These are phyloP conservation scores for Poliocrania exsul DNA, from an alignment of 2,797 vertebrate genomes.

Conservation along the genomic window DNA sequence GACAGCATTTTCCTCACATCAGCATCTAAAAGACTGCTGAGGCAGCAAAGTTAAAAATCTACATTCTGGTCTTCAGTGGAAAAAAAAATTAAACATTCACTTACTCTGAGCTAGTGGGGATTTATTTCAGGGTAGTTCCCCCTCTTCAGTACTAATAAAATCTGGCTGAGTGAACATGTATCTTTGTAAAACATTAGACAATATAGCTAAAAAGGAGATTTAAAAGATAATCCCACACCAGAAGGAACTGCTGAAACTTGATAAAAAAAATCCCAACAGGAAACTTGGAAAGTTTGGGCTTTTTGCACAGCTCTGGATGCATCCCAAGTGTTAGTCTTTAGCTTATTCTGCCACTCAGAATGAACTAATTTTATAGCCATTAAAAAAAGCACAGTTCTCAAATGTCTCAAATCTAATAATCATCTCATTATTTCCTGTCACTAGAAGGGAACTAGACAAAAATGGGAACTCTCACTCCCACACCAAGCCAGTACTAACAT, in stretches of 20 bases:
- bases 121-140: constrained; percentile 4
- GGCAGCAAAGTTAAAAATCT: constrained; percentile 35
- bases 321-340: neutral
- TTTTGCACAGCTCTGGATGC: neutral
- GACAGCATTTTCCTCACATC: constrained; percentile 33
- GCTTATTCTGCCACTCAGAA: neutral
- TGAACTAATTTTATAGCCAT: neutral
- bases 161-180: neutral
- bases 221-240: neutral
- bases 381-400: neutral
- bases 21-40: constrained; percentile 36
- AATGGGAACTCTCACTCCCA: neutral
- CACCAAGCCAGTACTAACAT: constrained; percentile 68
- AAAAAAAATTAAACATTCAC: neutral
- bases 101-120: neutral
- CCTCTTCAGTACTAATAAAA: neutral
- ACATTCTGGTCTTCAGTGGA: constrained; percentile 6
- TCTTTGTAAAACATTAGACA: neutral
- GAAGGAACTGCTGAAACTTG: neutral
- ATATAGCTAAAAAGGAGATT: neutral
- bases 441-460: neutral
- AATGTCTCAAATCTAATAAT: neutral
- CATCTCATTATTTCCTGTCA: neutral
- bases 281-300: neutral
- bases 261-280: neutral